Conservation (phyloP, 2,888 invertebrate genomes). For the Aproaerema taeniolella region DNA sequence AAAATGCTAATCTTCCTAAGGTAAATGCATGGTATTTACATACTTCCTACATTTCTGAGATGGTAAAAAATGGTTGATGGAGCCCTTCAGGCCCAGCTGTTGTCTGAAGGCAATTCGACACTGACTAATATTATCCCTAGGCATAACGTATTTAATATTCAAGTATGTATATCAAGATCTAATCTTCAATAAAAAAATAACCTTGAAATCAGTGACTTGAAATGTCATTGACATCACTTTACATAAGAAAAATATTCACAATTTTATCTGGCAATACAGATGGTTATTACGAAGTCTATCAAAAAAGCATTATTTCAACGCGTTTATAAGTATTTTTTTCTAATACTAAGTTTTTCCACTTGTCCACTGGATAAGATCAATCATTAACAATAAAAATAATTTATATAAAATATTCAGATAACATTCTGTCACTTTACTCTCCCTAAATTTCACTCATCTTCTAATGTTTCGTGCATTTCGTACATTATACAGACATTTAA, state of each 20-base stretch:
- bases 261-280: conserved; percentile 78
- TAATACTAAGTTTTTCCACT: conserved; percentile 71
- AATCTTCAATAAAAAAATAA: conserved; percentile 71
- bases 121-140: conserved; percentile 57
- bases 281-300: conserved; percentile 64
- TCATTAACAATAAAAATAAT: conserved; percentile 67
- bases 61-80: conserved; percentile 46
- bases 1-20: conserved; percentile 60
- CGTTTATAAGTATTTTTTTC: conserved; percentile 54
- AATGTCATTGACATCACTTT: conserved; percentile 71
- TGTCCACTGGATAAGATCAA: conserved; percentile 66
- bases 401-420: conserved; percentile 68
- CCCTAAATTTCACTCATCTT: conserved; percentile 79
- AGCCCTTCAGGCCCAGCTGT: conserved; percentile 46
- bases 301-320: conserved; percentile 53
- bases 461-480: conserved; percentile 94
- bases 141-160: conserved; percentile 48
- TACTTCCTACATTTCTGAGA: conserved; percentile 53
- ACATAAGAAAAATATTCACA: conserved; percentile 75
- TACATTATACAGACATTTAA: conserved; percentile 86
- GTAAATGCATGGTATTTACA: conserved; percentile 73
- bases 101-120: conserved; percentile 48
- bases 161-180: conserved; percentile 58
- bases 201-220: conserved; percentile 69
- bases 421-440: conserved; percentile 51